Conservation (phyloP, 1,140 invertebrate species). For the Idris sp. region DNA sequence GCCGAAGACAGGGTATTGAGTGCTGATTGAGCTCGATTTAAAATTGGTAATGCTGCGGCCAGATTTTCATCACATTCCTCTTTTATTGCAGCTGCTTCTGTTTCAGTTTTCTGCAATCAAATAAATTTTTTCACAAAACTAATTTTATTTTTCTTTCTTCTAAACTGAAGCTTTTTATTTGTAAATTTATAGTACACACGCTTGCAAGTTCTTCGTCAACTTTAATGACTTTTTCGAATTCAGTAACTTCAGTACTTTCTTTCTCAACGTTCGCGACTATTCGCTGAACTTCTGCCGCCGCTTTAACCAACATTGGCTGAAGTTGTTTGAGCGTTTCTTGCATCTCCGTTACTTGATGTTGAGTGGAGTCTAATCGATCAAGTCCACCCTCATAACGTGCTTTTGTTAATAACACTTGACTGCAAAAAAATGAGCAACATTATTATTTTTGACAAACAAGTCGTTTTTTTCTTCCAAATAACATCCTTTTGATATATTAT, state of each 20-base stretch:
- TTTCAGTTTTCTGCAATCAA: conserved; percentile 77
- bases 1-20: conserved; percentile 93
- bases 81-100: conserved; percentile 91
- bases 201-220: conserved; percentile 82
- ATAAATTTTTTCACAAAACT: too few species aligned
- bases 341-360: conserved; percentile 89
- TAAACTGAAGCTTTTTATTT: conserved; percentile 92
- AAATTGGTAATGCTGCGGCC: conserved; percentile 94
- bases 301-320: conserved; percentile 92
- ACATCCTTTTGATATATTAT: too few species aligned
- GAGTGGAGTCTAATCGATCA: conserved; percentile 91
- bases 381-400: conserved; percentile 91
- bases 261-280: conserved; percentile 88
- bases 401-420: conserved; percentile 82
- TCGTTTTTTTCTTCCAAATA: neutral
- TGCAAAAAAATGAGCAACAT: conserved; percentile 65
- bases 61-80: conserved; percentile 96
- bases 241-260: conserved; percentile 90
- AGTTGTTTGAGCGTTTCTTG: conserved; percentile 90
- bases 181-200: conserved; percentile 68
- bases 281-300: conserved; percentile 89
- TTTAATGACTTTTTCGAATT: conserved; percentile 84
- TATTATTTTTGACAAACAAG: conserved; percentile 8
- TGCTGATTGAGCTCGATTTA: conserved; percentile 92
- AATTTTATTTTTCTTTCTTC: too few species aligned